Conservation (phyloP, 2,797 vertebrate species). For the Toxotes lorentzi region DNA sequence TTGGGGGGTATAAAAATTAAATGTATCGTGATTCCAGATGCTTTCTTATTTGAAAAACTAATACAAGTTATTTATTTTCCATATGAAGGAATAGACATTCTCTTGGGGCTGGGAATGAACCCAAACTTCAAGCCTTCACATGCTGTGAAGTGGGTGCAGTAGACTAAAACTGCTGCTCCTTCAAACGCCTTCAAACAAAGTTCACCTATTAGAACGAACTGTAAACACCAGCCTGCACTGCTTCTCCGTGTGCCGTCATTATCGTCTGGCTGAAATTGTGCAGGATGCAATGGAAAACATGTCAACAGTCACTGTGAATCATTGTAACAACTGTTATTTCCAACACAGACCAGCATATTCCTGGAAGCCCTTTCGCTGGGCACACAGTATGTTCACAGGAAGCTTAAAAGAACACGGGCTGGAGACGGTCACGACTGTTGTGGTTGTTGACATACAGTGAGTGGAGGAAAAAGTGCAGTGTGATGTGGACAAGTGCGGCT, state of each 20-base stretch:
- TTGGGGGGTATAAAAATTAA: neutral
- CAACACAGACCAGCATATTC: slow-evolving; percentile 26
- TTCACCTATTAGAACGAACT: slow-evolving; percentile 13
- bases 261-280: slow-evolving; percentile 19
- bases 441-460: slow-evolving; percentile 26
- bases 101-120: neutral
- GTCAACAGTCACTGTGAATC: slow-evolving; percentile 31
- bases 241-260: neutral
- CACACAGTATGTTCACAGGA: slow-evolving; percentile 6
- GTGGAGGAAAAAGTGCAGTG: neutral
- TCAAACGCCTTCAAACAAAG: slow-evolving; percentile 29
- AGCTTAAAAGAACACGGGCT: slow-evolving; percentile 18
- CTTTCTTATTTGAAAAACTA: slow-evolving; percentile 1
- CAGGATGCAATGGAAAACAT: slow-evolving; percentile 29
- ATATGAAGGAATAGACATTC: neutral
- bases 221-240: slow-evolving; percentile 35
- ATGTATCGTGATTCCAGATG: neutral
- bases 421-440: slow-evolving; percentile 3
- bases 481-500: neutral
- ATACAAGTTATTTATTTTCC: neutral
- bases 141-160: neutral
- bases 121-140: slow-evolving; percentile 8
- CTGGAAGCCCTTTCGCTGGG: slow-evolving; percentile 27
- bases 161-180: slow-evolving; percentile 2
- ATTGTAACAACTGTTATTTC: slow-evolving; percentile 25